Percentiles rank a stretch among this genome's conserved stretches.
Evolutionary conservation across 23 tunicate genomes (phyloP).

Genomic region (Trididemnum miniatum): DNA sequence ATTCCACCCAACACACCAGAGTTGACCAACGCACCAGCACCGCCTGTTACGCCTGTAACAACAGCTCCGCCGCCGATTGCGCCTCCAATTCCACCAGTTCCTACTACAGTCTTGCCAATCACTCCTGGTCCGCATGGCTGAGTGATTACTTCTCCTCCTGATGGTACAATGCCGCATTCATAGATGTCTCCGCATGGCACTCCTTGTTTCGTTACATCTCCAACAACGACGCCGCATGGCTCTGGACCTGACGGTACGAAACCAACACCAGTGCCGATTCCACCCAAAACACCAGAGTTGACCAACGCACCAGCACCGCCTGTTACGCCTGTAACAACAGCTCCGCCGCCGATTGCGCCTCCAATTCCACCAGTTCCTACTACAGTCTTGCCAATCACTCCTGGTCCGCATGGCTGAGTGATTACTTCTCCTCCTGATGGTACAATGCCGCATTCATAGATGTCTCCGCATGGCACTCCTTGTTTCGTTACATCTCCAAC

Average conservation of each 20-base stretch:
- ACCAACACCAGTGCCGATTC: not conserved
- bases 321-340: conserved; percentile 11
- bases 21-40: not conserved
- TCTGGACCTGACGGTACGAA: not conserved
- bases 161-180: too few relatives aligned
- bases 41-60: not conserved
- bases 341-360: not conserved
- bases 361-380: conserved; percentile 9
- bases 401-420: not conserved
- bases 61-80: not conserved
- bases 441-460: not conserved
- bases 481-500: not conserved
- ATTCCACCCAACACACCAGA: not conserved
- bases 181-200: too few relatives aligned
- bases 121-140: not conserved
- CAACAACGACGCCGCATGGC: not conserved
- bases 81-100: not conserved
- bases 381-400: not conserved
- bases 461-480: not conserved
- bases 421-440: not conserved
- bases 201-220: not conserved
- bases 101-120: not conserved
- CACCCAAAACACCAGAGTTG: not conserved
- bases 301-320: not conserved
- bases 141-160: too few relatives aligned